Conservation (phyloP, 2,797 vertebrate species). For the Brotula barbata region DNA sequence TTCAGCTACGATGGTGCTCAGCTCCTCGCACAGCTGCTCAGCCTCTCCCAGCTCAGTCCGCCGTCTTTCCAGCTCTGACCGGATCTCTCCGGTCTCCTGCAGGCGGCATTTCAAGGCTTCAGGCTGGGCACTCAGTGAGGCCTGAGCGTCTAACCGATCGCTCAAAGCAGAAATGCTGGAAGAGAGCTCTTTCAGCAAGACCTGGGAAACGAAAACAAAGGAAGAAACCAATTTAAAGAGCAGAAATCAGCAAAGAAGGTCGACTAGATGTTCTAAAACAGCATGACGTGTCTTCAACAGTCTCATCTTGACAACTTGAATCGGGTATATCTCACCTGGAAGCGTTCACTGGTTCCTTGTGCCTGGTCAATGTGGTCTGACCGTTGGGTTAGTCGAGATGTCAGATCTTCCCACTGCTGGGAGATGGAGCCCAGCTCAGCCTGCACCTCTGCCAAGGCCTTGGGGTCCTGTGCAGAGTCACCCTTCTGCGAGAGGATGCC, state of each 20-base stretch:
- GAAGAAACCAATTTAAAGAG: too few relatives aligned
- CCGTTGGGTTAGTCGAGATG: slow-evolving; percentile 83
- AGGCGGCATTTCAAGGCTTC: slow-evolving; percentile 90
- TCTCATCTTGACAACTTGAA: too few relatives aligned
- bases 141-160: slow-evolving; percentile 85
- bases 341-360: slow-evolving; percentile 88
- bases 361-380: slow-evolving; percentile 91
- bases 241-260: too few relatives aligned
- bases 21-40: slow-evolving; percentile 85
- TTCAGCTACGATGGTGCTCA: slow-evolving; percentile 90
- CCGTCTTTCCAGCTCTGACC: slow-evolving; percentile 88
- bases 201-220: too few relatives aligned
- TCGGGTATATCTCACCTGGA: slow-evolving; percentile 72
- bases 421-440: slow-evolving; percentile 87
- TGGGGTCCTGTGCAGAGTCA: slow-evolving; percentile 77
- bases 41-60: slow-evolving; percentile 84
- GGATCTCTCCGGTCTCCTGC: slow-evolving; percentile 94
- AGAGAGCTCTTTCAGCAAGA: slow-evolving; percentile 85
- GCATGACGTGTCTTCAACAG: too few relatives aligned
- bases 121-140: slow-evolving; percentile 89
- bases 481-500: slow-evolving; percentile 86
- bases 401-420: slow-evolving; percentile 90
- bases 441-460: slow-evolving; percentile 82
- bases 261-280: too few relatives aligned
- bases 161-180: slow-evolving; percentile 84